Evolutionary conservation across 1,140 invertebrate species (phyloP).

Genomic region (Drosophila ambigua): DNA sequence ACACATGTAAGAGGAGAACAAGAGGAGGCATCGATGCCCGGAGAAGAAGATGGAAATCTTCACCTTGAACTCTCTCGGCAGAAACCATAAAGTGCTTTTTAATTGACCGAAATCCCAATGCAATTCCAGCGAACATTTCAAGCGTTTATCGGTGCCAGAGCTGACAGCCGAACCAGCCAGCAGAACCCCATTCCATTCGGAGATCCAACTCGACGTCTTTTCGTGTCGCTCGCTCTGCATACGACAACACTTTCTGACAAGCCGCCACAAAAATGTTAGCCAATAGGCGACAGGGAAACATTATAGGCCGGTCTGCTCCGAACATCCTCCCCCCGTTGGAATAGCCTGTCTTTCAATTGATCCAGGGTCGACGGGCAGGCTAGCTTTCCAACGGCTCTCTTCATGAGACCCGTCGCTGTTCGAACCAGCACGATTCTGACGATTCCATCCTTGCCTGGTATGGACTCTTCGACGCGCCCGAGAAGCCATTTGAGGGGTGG

Average conservation of each 20-base stretch:
- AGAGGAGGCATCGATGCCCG: conserved; percentile 12
- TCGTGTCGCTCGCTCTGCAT: conserved; percentile 30
- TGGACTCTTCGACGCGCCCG: not conserved
- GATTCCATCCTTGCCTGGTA: not conserved
- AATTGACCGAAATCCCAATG: conserved; percentile 42
- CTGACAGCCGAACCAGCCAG: conserved; percentile 55
- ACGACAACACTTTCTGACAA: conserved; percentile 64
- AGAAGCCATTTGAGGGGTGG: conserved; percentile 1
- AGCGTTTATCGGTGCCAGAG: conserved; percentile 33
- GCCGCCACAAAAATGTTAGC: conserved; percentile 35
- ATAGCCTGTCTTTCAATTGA: not conserved
- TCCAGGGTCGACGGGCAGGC: not conserved
- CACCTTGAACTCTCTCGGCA: conserved; percentile 37
- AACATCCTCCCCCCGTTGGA: not conserved
- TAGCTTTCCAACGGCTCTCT: not conserved
- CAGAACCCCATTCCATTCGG: conserved; percentile 36
- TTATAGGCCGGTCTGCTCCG: too few species aligned
- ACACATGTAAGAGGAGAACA: conserved; percentile 29
- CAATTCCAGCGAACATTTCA: conserved; percentile 18
- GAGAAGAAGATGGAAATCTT: conserved; percentile 34
- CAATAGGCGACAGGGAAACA: too few species aligned
- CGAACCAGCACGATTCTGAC: not conserved
- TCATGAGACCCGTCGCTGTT: not conserved
- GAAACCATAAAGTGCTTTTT: conserved; percentile 67
- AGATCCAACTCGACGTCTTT: conserved; percentile 36